Evolutionary conservation across 2,113 vertebrate species (phyloP).

Genomic region (Cichladusa arquata): DNA sequence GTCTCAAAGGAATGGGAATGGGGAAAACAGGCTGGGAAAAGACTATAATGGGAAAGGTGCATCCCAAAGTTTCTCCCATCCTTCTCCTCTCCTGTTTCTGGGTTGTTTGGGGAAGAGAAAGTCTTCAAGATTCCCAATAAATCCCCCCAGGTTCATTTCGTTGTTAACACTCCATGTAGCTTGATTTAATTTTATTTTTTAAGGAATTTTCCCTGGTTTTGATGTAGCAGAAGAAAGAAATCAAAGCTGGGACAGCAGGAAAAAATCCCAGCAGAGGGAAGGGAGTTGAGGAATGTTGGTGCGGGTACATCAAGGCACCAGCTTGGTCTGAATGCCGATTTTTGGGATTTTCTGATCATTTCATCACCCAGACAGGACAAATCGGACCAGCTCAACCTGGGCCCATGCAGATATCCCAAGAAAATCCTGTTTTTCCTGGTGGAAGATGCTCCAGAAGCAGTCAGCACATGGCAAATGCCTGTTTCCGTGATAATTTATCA

Average conservation of each 20-base stretch:
- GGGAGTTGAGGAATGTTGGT: not conserved
- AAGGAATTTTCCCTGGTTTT: not conserved
- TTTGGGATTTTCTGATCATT: not conserved
- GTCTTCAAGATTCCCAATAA: not conserved
- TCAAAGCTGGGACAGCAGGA: not conserved
- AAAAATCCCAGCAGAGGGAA: not conserved
- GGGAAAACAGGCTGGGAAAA: not conserved
- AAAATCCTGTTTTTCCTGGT: not conserved
- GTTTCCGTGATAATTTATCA: not conserved
- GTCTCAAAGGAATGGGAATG: no score
- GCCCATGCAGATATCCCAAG: not conserved
- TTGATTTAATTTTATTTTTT: not conserved
- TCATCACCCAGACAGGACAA: not conserved
- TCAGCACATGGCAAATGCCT: not conserved
- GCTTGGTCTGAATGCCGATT: not conserved
- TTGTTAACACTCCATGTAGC: not conserved
- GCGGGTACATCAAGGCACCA: not conserved
- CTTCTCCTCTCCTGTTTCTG: not conserved
- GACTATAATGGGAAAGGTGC: fast-evolving
- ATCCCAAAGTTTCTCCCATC: not conserved
- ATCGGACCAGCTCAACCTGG: not conserved
- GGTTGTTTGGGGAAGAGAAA: not conserved
- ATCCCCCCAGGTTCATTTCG: not conserved
- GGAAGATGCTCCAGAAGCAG: not conserved
- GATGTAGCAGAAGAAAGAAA: not conserved